These are phyloP conservation scores for Heterodera schachtii DNA, from an alignment of 1,140 invertebrate genomes.

Conservation along the genomic window DNA sequence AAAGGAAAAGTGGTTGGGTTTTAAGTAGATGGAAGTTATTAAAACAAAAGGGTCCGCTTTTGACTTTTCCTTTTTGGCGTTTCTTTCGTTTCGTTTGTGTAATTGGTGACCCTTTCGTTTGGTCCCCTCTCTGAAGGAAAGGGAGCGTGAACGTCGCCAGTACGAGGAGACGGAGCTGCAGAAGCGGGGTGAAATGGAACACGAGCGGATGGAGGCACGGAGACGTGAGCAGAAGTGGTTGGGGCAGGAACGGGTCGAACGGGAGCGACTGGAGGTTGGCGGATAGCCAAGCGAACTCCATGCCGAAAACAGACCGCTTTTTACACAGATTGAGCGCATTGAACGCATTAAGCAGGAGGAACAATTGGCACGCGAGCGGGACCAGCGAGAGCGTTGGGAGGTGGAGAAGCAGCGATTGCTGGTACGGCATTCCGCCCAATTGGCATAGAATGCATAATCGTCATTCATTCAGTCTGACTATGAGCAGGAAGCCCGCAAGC, in stretches of 20 bases:
- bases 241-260: slow-evolving; percentile 60
- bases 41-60: too few species aligned
- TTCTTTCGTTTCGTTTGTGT: background rate
- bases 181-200: slow-evolving; percentile 51
- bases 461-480: background rate
- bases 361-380: too few species aligned
- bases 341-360: slow-evolving; percentile 59
- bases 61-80: background rate
- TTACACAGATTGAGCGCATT: slow-evolving; percentile 48
- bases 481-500: slow-evolving; percentile 37
- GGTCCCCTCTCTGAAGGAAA: slow-evolving; percentile 41
- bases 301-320: background rate
- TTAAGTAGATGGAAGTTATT: too few species aligned
- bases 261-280: slow-evolving; percentile 61
- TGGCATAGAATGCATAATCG: too few species aligned
- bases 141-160: slow-evolving; percentile 55
- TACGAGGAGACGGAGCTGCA: slow-evolving; percentile 58
- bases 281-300: background rate
- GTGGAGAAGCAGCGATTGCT: slow-evolving; percentile 47
- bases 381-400: slow-evolving; percentile 58
- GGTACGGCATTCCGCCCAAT: too few species aligned
- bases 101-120: background rate
- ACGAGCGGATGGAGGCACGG: slow-evolving; percentile 57
- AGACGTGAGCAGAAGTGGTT: slow-evolving; percentile 47
- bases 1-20: too few species aligned